phyloP scores from a whole-genome alignment of 2,113 vertebrate genomes.

The Vanacampus margaritifer region DNA sequence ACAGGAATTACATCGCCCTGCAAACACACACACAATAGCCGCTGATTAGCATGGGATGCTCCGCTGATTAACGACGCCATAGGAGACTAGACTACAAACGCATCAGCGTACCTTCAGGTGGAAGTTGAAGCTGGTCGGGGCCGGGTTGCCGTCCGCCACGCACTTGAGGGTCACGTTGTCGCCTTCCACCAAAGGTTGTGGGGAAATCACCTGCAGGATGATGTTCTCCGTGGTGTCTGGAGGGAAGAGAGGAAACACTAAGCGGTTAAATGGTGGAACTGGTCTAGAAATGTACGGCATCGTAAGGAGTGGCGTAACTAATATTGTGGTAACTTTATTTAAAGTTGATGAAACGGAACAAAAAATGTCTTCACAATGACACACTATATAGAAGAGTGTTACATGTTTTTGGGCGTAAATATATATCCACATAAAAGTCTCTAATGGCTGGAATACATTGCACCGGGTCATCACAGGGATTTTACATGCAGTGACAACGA shows the following conservation, averaged over 20 bases:
- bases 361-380: too few species aligned
- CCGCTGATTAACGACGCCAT: background rate
- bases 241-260: background rate
- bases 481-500: too few species aligned
- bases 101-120: slow-evolving; percentile 70
- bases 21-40: slow-evolving; percentile 8
- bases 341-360: too few species aligned
- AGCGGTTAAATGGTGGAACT: too few species aligned
- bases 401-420: too few species aligned
- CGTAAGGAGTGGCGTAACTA: too few species aligned
- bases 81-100: background rate
- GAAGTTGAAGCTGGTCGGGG: slow-evolving; percentile 87
- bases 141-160: slow-evolving; percentile 89
- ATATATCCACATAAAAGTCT: too few species aligned
- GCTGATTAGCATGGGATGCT: background rate
- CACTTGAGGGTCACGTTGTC: slow-evolving; percentile 89
- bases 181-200: slow-evolving; percentile 81
- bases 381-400: background rate
- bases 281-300: too few species aligned
- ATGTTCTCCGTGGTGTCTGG: slow-evolving; percentile 91
- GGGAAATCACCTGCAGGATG: slow-evolving; percentile 75
- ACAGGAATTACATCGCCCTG: slow-evolving; percentile 59
- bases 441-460: too few species aligned
- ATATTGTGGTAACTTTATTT: too few species aligned
- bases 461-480: too few species aligned